Evolutionary conservation across 1,140 invertebrate species (phyloP).

Genomic region (Nephotettix cincticeps): DNA sequence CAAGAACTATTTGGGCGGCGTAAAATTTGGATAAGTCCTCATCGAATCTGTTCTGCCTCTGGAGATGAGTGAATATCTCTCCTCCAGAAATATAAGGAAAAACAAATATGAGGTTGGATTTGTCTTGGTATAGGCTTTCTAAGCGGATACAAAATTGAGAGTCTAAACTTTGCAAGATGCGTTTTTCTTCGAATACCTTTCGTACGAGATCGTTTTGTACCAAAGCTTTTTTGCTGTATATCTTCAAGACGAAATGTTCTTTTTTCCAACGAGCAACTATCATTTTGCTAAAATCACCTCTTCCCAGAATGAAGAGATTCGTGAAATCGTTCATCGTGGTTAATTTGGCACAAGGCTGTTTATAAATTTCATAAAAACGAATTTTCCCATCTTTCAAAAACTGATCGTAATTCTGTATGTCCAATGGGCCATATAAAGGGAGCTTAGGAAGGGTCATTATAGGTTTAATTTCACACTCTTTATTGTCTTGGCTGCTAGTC

Average conservation of each 20-base stretch:
- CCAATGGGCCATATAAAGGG: too few species aligned
- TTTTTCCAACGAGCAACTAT: neutral
- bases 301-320: neutral
- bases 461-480: too few species aligned
- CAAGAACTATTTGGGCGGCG: conserved; percentile 87
- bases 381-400: neutral
- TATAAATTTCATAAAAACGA: neutral
- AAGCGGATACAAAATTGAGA: conserved; percentile 84
- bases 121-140: conserved; percentile 84
- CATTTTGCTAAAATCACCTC: neutral
- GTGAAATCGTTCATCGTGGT: neutral
- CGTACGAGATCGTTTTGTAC: conserved; percentile 83
- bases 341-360: neutral
- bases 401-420: neutral
- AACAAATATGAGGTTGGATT: conserved; percentile 78
- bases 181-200: conserved; percentile 85
- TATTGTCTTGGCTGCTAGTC: too few species aligned
- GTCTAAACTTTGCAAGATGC: conserved; percentile 72
- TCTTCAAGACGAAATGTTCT: conserved; percentile 83
- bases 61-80: conserved; percentile 78
- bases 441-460: too few species aligned
- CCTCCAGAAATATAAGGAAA: conserved; percentile 81
- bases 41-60: conserved; percentile 61
- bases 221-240: conserved; percentile 84
- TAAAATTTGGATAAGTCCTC: conserved; percentile 87